A percentile compares a stretch with the other conserved stretches of the same genome.
phyloP scores from a whole-genome alignment of 1,140 invertebrate genomes.

The Drosophila arawakana region DNA sequence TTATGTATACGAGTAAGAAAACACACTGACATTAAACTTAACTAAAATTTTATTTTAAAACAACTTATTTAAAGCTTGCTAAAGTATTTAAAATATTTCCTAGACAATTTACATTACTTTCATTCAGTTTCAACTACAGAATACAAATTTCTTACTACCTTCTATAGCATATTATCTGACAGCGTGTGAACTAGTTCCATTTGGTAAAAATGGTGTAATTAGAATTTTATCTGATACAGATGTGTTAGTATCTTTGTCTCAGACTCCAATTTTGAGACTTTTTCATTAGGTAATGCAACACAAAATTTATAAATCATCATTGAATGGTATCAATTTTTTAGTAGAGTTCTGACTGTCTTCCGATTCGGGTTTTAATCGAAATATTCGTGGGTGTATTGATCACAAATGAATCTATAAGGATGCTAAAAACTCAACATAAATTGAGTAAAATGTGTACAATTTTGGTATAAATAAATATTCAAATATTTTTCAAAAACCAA shows the following conservation, averaged over 20 bases:
- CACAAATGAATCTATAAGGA: neutral
- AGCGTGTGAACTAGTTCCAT: neutral
- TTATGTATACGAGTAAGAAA: no score
- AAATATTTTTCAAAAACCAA: neutral
- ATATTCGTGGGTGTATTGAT: neutral
- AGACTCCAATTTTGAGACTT: constrained; percentile 2
- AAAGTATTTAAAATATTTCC: no score
- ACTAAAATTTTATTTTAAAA: no score
- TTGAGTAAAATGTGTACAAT: neutral
- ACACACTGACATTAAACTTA: no score
- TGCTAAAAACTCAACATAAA: neutral
- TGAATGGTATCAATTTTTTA: constrained; percentile 1
- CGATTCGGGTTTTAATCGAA: neutral
- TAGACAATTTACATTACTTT: neutral
- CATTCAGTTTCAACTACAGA: neutral
- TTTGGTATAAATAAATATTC: neutral
- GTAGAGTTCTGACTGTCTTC: neutral
- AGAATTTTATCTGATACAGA: constrained; percentile 12
- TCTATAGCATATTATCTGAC: neutral
- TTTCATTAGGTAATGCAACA: constrained; percentile 5
- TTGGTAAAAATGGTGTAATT: constrained; percentile 10
- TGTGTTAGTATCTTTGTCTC: constrained; percentile 11
- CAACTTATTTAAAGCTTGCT: no score
- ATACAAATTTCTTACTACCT: neutral
- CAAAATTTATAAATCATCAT: constrained; percentile 1